phyloP scores from a whole-genome alignment of 2,888 invertebrate genomes.

The Aphelenchoides bicaudatus region DNA sequence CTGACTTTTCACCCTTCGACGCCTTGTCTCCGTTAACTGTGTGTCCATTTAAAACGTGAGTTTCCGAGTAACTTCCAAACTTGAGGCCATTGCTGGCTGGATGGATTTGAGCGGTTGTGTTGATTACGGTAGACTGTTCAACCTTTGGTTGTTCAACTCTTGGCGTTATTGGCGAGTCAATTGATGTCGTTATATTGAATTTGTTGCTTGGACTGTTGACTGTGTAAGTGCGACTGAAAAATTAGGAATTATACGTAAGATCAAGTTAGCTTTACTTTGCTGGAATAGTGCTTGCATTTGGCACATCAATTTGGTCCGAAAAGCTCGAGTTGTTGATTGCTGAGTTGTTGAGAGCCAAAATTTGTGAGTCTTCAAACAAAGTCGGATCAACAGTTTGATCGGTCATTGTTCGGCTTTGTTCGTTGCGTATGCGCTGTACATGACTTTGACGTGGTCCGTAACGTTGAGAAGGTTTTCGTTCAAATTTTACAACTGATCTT shows the following conservation, averaged over 20 bases:
- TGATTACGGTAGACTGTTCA: too few relatives aligned
- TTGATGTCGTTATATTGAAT: too few relatives aligned
- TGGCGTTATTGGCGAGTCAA: too few relatives aligned
- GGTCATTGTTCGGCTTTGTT: slow-evolving; percentile 10
- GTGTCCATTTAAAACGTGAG: too few relatives aligned
- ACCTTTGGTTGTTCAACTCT: too few relatives aligned
- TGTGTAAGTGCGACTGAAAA: slow-evolving; percentile 7
- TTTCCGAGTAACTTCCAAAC: too few relatives aligned
- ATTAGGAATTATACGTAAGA: neutral
- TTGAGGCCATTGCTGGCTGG: too few relatives aligned
- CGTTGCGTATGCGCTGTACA: slow-evolving; percentile 63
- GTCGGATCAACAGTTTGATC: neutral
- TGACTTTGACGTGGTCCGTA: slow-evolving; percentile 89
- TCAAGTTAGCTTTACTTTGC: neutral
- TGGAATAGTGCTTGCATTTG: neutral
- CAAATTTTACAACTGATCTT: slow-evolving; percentile 88
- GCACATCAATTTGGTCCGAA: neutral
- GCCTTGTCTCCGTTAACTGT: too few relatives aligned
- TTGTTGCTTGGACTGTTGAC: too few relatives aligned
- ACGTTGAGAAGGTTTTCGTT: slow-evolving; percentile 89
- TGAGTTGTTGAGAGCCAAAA: neutral
- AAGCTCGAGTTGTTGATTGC: neutral
- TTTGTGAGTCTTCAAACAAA: neutral
- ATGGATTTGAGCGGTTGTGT: too few relatives aligned
- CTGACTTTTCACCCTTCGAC: too few relatives aligned